Evolutionary conservation across 2,797 vertebrate species (phyloP).

Genomic region (Parotocinclus haroldoi): DNA sequence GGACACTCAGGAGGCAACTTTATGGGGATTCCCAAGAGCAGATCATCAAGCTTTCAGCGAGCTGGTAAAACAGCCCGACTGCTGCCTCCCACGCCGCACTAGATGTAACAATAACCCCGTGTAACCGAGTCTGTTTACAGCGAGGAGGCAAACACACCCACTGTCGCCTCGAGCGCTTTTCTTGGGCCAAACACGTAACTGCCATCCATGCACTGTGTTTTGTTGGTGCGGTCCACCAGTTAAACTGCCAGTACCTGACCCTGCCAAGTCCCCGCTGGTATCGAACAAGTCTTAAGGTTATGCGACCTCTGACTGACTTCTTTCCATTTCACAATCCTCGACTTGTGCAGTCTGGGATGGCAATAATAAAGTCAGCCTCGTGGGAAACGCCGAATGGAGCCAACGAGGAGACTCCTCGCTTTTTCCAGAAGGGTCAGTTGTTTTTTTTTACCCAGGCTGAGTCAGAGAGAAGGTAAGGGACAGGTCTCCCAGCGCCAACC

Average conservation of each 20-base stretch:
- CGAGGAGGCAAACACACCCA: slow-evolving; percentile 28
- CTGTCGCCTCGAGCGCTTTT: slow-evolving; percentile 29
- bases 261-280: slow-evolving; percentile 11
- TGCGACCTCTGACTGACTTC: slow-evolving; percentile 12
- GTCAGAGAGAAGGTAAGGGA: slow-evolving; percentile 31
- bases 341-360: slow-evolving; percentile 20
- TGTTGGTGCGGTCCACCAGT: no score
- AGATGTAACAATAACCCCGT: slow-evolving; percentile 33
- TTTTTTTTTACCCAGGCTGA: slow-evolving; percentile 19
- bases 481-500: slow-evolving; percentile 26
- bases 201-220: no score
- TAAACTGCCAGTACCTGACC: no score
- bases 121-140: slow-evolving; percentile 33
- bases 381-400: no score
- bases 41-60: background rate
- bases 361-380: background rate
- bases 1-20: slow-evolving; percentile 15
- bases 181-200: background rate
- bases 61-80: slow-evolving; percentile 4
- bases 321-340: slow-evolving; percentile 25
- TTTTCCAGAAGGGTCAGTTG: slow-evolving; percentile 30
- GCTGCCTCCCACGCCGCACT: slow-evolving; percentile 1
- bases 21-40: slow-evolving; percentile 1
- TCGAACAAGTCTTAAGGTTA: slow-evolving; percentile 21
- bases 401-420: slow-evolving; percentile 2